Percentiles rank a stretch among this genome's conserved stretches.
These are phyloP conservation scores for Catharus fuscescens DNA, from an alignment of 2,113 vertebrate genomes.

Conservation along the genomic window DNA sequence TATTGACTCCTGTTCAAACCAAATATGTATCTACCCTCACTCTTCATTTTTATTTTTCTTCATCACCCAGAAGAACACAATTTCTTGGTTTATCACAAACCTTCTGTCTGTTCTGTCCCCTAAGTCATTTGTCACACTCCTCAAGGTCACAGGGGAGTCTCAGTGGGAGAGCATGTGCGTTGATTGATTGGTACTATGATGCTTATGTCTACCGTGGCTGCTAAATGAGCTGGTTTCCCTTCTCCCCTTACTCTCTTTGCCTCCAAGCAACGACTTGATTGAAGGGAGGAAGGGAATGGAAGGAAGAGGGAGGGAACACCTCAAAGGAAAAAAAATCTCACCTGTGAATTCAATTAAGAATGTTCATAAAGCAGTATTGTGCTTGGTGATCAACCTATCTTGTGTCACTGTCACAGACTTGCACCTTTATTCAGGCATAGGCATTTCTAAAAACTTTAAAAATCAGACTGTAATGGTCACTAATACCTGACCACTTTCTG, in stretches of 20 bases:
- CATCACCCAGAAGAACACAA: constrained; percentile 39
- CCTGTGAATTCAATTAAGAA: constrained; percentile 33
- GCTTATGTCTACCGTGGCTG: constrained; percentile 24
- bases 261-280: constrained; percentile 29
- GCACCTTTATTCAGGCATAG: background rate
- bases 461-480: rapidly evolving
- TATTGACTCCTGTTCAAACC: constrained; percentile 58
- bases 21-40: constrained; percentile 46
- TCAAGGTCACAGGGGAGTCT: constrained; percentile 72
- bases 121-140: constrained; percentile 61
- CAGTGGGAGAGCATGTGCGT: constrained; percentile 30
- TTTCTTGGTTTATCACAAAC: constrained; percentile 66
- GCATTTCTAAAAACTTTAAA: background rate
- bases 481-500: background rate
- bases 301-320: background rate
- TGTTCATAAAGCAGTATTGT: background rate
- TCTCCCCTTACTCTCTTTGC: constrained; percentile 7
- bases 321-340: background rate
- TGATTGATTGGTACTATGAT: constrained; percentile 66
- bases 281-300: background rate
- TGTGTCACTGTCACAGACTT: background rate
- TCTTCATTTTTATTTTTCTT: constrained; percentile 69
- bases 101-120: constrained; percentile 54
- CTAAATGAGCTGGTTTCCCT: constrained; percentile 60
- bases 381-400: background rate